A percentile compares a stretch with the other conserved stretches of the same genome.
phyloP scores from a whole-genome alignment of 2,888 invertebrate genomes.

The Oscheius myriophilus region DNA sequence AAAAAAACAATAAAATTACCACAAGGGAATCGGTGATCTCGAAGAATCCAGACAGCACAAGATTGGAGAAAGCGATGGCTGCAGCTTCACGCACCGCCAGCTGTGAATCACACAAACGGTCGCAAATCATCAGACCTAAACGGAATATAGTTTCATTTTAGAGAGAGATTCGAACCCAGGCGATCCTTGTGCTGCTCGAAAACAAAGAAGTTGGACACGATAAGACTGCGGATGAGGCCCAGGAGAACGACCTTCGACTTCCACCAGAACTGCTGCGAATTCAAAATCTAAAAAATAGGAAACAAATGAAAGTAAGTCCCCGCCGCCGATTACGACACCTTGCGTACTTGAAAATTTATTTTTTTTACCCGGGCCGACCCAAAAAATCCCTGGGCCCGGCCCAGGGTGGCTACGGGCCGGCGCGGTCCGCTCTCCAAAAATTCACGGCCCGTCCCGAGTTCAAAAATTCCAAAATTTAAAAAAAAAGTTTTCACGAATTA shows the following conservation, averaged over 20 bases:
- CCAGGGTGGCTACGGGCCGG: too few relatives aligned
- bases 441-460: too few relatives aligned
- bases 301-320: too few relatives aligned
- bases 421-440: too few relatives aligned
- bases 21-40: constrained; percentile 73
- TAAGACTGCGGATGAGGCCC: constrained; percentile 74
- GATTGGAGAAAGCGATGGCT: constrained; percentile 83
- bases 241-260: constrained; percentile 73
- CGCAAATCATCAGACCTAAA: constrained; percentile 18
- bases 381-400: too few relatives aligned
- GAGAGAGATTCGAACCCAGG: constrained; percentile 13
- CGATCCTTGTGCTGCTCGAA: constrained; percentile 19
- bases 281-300: constrained; percentile 13
- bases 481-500: too few relatives aligned
- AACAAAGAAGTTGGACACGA: constrained; percentile 47
- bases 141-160: too few relatives aligned
- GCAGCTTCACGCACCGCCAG: constrained; percentile 82
- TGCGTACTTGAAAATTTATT: too few relatives aligned
- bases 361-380: too few relatives aligned
- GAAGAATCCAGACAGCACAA: constrained; percentile 84
- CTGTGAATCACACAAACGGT: constrained; percentile 37
- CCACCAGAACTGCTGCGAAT: constrained; percentile 72
- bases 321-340: too few relatives aligned
- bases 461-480: too few relatives aligned
- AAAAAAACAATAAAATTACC: too few relatives aligned